Evolutionary conservation across 2,888 invertebrate genomes (phyloP).

Genomic region (Cecidostiba fungosa): DNA sequence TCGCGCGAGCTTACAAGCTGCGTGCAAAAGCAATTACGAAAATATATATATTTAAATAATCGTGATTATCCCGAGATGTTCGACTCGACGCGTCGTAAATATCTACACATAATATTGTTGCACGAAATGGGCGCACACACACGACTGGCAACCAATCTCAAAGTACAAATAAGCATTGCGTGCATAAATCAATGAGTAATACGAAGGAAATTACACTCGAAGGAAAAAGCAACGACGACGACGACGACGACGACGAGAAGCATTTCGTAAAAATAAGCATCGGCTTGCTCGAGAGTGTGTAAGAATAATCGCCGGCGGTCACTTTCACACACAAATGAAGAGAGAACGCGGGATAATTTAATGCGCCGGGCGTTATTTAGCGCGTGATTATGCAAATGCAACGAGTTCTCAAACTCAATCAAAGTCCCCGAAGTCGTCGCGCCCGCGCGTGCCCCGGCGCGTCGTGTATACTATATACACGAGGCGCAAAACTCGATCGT

Average conservation of each 20-base stretch:
- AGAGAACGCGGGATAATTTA: slow-evolving; percentile 40
- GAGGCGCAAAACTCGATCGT: slow-evolving; percentile 13
- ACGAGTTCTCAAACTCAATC: slow-evolving; percentile 64
- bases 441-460: slow-evolving; percentile 26
- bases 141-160: neutral
- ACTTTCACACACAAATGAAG: slow-evolving; percentile 27
- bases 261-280: neutral
- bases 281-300: neutral
- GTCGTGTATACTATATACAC: neutral
- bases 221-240: neutral
- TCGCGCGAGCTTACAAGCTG: neutral
- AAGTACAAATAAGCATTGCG: slow-evolving; percentile 23
- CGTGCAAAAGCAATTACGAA: neutral
- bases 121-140: neutral
- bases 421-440: slow-evolving; percentile 44
- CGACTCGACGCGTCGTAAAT: slow-evolving; percentile 2
- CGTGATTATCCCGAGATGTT: neutral
- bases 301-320: neutral
- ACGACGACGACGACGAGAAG: neutral
- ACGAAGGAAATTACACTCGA: slow-evolving; percentile 20
- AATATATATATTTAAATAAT: slow-evolving; percentile 15
- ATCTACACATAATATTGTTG: neutral
- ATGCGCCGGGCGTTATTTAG: slow-evolving; percentile 52
- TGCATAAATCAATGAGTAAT: slow-evolving; percentile 35
- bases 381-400: slow-evolving; percentile 59